Evolutionary conservation across 2,888 invertebrate genomes (phyloP), one percentile per base, ranked within the genome.

Genomic region (Darwinula stevensoni): DNA sequence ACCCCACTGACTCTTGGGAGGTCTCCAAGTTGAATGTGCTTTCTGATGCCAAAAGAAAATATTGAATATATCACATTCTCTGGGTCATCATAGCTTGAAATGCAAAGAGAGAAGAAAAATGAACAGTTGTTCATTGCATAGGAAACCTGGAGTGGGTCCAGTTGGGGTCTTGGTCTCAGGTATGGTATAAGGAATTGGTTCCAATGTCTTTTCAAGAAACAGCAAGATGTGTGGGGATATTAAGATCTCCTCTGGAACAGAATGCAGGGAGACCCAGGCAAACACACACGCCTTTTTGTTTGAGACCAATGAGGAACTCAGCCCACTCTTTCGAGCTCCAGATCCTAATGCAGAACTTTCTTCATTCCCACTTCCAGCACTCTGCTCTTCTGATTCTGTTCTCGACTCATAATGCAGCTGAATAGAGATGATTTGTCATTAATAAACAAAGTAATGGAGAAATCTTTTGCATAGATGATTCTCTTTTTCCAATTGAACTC

Each of bases 141-240:
- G n/a, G n/a, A n/a, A n/a, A n/a, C n/a, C n/a, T n/a, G n/a, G n/a
- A n/a, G n/a, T n/a, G n/a, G n/a, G n/a, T n/a, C n/a, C n/a, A n/a
- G n/a, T n/a, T n/a, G n/a, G n/a, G n/a, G n/a, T n/a, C n/a, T n/a
- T n/a, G n/a, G n/a, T n/a, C n/a, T n/a, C n/a, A n/a, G n/a, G n/a
- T n/a, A n/a, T n/a, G n/a, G n/a, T n/a, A n/a, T n/a, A n/a, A n/a
- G n/a, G 86, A 45, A 94, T 76, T 0, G 91, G 88, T 45, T 94
- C 91, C 22, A 94, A 52, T 0, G 88, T 86, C 53, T 91, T 91
- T 48, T 97, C 94, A 39, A 97, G 53, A 52, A 94, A 97, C 52
- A 91, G 86, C 33, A 97, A 59, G 41, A 97, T 76, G 45, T 86
- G 84, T 0, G 97, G 94, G 41, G 82, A 86, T 46, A 97, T 82